Evolutionary conservation across 2,888 invertebrate genomes (phyloP).

Genomic region (Lasioglossum vierecki): DNA sequence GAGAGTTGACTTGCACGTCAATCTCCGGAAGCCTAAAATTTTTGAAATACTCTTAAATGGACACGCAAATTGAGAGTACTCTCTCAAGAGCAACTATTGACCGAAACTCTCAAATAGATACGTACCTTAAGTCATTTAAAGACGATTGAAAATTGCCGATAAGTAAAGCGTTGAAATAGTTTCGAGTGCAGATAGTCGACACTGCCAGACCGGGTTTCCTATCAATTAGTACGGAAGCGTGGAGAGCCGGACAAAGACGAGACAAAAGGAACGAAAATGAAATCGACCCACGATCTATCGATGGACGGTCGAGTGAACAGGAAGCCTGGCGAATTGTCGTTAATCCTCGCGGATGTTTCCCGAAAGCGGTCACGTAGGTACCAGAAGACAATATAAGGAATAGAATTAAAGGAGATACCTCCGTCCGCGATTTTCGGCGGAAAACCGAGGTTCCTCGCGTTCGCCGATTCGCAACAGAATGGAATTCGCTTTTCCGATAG

Average conservation of each 20-base stretch:
- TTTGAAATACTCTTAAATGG: no score
- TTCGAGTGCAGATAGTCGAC: background rate
- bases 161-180: background rate
- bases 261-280: conserved; percentile 4
- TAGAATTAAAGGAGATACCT: conserved; percentile 1
- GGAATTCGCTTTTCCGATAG: conserved; percentile 39
- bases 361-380: background rate
- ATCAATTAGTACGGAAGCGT: background rate
- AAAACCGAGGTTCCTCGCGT: conserved; percentile 25
- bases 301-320: background rate
- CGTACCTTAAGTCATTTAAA: no score
- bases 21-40: no score
- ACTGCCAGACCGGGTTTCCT: background rate
- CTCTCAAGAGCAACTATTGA: no score
- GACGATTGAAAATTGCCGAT: background rate
- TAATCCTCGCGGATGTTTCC: conserved; percentile 6
- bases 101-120: no score
- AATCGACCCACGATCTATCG: background rate
- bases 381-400: background rate
- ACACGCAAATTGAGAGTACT: no score
- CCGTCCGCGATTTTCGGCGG: conserved; percentile 23
- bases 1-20: no score
- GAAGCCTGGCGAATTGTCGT: background rate
- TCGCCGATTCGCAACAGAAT: conserved; percentile 33
- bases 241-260: background rate